Evolutionary conservation across 2,888 invertebrate species (phyloP), one percentile per base, ranked within the genome.

Genomic region (Mayetiola destructor): DNA sequence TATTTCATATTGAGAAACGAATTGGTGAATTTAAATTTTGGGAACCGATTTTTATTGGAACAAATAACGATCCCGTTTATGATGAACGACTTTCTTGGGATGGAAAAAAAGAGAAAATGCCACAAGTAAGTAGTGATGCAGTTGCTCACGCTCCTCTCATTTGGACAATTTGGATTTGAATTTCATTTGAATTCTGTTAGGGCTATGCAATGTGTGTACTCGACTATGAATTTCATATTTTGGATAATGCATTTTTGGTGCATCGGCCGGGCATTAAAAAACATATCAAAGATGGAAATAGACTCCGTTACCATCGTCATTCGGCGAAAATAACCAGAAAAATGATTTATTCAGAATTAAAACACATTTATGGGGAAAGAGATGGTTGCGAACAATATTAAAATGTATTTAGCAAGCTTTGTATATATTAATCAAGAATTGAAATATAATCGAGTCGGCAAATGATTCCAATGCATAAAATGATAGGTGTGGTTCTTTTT

Each of bases 41-140:
- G 92, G 92, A 93, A 69, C 93, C 93, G 1, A 90, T 93, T 65
- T 93, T 85, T 67, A 86, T 93, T 56, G 91, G 92, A 21, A 89
- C 90, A 1, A 86, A 91, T 67, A 74, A 76, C n/a, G 90, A 90
- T 61, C 90, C 91, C 0, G 73, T 84, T 57, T 93, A 91, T 68
- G 92, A 93, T 63, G 92, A 92, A 69, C 77, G 91, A 62, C 81
- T 93, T 59, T 87, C 86, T 64, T 93, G 92, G 91, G 91, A 93
- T 67, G 92, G 92, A 10, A 88, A 88, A 71, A 83, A 85, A 68
- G 89, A 90, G 69, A 90, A 89, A 74, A 89, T 89, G 88, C 85
- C 88, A 58, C 89, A 89, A 82, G 89, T 87, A 12, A 40, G 5
- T 8, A 18, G 39, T 5, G n/a, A 5, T 37, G 32, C 18, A 14